Conservation (phyloP, 1,140 invertebrate genomes). For the Thaumetopoea pityocampa region DNA sequence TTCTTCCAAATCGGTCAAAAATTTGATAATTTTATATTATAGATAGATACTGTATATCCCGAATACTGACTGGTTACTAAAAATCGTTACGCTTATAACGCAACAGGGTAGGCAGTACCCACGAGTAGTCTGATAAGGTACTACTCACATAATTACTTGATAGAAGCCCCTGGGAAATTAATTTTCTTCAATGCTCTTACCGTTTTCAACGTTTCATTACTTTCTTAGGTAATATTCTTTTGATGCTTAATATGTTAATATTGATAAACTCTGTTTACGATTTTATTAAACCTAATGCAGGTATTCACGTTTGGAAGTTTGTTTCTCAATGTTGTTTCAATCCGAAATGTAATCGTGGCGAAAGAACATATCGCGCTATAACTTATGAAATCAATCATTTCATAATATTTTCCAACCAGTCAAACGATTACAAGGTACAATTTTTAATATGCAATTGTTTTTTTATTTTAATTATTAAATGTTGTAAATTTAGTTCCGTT, state of each 20-base stretch:
- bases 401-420: no score
- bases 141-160: constrained; percentile 22
- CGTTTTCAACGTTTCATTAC: constrained; percentile 16
- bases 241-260: constrained; percentile 6
- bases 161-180: constrained; percentile 28
- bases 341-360: not conserved
- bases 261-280: not conserved
- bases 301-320: not conserved
- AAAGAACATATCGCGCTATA: not conserved
- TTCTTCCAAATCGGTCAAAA: no score
- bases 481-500: no score
- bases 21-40: no score
- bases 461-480: no score
- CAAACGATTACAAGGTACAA: no score
- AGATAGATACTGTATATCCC: no score
- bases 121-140: constrained; percentile 14
- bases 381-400: not conserved
- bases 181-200: constrained; percentile 27
- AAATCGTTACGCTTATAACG: no score
- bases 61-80: no score
- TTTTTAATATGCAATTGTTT: no score
- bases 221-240: constrained; percentile 18
- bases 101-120: no score
- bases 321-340: not conserved
- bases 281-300: not conserved